These are phyloP conservation scores for Macaca mulatta DNA, from an alignment of 2,113 vertebrate genomes.

Conservation along the genomic window DNA sequence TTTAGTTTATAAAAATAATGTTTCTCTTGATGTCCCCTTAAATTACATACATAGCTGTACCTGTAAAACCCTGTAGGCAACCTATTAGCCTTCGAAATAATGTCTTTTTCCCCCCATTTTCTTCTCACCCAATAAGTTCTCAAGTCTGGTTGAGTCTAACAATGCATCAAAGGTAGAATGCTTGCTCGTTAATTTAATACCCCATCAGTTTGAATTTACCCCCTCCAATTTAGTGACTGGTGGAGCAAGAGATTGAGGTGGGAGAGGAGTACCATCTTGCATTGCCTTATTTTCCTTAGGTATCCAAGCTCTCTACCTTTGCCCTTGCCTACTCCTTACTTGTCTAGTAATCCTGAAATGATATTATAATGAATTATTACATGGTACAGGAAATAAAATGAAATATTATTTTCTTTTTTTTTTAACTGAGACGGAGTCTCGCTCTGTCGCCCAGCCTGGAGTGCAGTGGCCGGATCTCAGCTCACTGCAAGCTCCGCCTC, in stretches of 20 bases:
- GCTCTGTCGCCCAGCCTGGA: too few relatives aligned
- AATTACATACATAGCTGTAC: neutral
- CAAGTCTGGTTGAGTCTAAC: neutral
- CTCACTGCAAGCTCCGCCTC: too few relatives aligned
- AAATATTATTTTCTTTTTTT: neutral
- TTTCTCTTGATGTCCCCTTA: neutral
- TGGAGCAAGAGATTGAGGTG: neutral
- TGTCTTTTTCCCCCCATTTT: neutral
- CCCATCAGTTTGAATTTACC: neutral
- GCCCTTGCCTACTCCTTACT: neutral
- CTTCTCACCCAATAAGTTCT: neutral
- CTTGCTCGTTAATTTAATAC: neutral
- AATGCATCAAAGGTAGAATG: neutral
- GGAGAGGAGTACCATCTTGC: neutral
- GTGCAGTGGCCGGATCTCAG: too few relatives aligned
- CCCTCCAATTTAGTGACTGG: neutral
- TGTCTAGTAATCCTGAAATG: neutral
- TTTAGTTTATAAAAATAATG: neutral
- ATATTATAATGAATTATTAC: neutral
- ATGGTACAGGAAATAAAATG: neutral
- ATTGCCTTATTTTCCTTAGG: neutral
- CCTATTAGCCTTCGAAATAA: neutral
- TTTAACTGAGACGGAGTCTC: too few relatives aligned
- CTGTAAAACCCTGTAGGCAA: neutral
- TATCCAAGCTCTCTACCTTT: neutral